Conservation (phyloP, 2,113 vertebrate genomes). For the Lepidothrix coronata region DNA sequence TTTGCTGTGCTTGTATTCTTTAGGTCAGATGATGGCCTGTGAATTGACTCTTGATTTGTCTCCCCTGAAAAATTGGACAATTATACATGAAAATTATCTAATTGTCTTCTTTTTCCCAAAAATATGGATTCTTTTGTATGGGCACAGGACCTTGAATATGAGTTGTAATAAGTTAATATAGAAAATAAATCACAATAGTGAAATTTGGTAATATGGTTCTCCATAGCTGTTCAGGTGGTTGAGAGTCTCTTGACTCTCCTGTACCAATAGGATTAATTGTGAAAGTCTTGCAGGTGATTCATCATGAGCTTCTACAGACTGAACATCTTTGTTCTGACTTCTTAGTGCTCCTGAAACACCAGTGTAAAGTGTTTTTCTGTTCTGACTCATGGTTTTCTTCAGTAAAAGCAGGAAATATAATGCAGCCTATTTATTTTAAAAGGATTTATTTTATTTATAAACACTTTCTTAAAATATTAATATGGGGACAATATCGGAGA, state of each 20-base stretch:
- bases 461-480: neutral
- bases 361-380: neutral
- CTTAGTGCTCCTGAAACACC: neutral
- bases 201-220: neutral
- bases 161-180: neutral
- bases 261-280: neutral
- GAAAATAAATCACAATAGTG: neutral
- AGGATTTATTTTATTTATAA: neutral
- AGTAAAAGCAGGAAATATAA: neutral
- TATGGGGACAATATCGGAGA: neutral
- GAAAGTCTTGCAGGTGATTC: neutral
- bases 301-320: neutral
- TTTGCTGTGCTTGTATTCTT: neutral
- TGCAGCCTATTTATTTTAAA: neutral
- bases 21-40: neutral
- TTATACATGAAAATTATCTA: neutral
- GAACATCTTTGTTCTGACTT: neutral
- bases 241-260: neutral
- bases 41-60: neutral
- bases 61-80: neutral
- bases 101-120: neutral
- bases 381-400: neutral
- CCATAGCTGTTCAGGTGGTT: neutral
- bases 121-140: neutral
- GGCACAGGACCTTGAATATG: neutral